These are phyloP conservation scores for Macrosoma leucophasiata DNA, from an alignment of 2,888 invertebrate genomes.

Conservation along the genomic window DNA sequence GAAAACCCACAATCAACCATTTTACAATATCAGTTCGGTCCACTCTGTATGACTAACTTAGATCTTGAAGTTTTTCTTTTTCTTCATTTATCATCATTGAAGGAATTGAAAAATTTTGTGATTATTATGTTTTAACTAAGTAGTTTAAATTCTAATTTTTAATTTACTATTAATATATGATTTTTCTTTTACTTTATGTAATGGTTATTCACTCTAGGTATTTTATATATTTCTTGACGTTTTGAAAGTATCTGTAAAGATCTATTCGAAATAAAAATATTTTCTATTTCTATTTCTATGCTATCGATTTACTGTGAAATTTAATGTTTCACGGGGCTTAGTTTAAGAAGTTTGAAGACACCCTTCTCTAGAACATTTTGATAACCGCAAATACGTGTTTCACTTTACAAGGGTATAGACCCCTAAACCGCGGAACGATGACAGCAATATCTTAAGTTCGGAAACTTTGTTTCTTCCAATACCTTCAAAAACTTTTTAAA, in stretches of 20 bases:
- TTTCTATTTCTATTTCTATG: no score
- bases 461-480: slow-evolving; percentile 41
- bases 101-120: no score
- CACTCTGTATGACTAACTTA: slow-evolving; percentile 3
- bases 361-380: slow-evolving; percentile 40
- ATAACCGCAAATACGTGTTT: slow-evolving; percentile 54
- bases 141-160: no score
- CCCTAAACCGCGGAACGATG: slow-evolving; percentile 46
- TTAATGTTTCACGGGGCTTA: slow-evolving; percentile 22
- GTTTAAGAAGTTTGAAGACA: slow-evolving; percentile 34
- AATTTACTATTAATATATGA: no score
- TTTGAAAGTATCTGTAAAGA: no score
- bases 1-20: slow-evolving; percentile 9
- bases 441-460: slow-evolving; percentile 53
- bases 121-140: no score
- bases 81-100: no score
- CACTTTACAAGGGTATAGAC: slow-evolving; percentile 42
- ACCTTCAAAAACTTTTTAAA: slow-evolving; percentile 45
- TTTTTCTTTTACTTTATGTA: no score
- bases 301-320: slow-evolving; percentile 14
- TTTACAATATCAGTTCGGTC: slow-evolving; percentile 3
- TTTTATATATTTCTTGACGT: no score
- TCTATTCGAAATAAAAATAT: no score
- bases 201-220: no score
- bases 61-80: no score